Evolutionary conservation across 2,888 invertebrate species (phyloP).

Genomic region (Balanococcus diminutus): DNA sequence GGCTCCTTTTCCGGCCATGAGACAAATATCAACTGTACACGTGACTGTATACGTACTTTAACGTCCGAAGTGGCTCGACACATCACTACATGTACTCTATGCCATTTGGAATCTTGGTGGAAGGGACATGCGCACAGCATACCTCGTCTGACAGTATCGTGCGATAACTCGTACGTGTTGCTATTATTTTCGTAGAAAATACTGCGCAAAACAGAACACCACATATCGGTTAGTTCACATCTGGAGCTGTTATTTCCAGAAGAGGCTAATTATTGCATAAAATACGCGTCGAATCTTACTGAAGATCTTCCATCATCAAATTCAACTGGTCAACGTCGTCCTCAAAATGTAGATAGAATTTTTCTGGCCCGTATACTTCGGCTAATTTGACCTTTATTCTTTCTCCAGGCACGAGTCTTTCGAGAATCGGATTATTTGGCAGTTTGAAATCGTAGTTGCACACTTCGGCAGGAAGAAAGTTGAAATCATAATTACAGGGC

Average conservation of each 20-base stretch:
- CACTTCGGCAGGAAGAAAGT: background rate
- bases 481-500: background rate
- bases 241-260: too few relatives aligned
- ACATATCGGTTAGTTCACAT: too few relatives aligned
- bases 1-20: too few relatives aligned
- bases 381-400: background rate
- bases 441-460: background rate
- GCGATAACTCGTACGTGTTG: background rate
- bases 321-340: background rate
- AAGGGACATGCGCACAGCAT: background rate
- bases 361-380: background rate
- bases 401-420: background rate
- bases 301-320: slow-evolving; percentile 6
- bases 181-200: slow-evolving; percentile 3
- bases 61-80: background rate
- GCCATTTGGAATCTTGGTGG: background rate
- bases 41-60: background rate
- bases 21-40: background rate
- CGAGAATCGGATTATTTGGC: background rate
- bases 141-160: slow-evolving; percentile 1
- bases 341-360: background rate
- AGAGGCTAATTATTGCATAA: background rate
- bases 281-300: background rate
- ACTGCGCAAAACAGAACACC: background rate
- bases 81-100: background rate